These are phyloP conservation scores for Ochlodes sylvanus DNA, from an alignment of 2,888 invertebrate genomes.

Conservation along the genomic window DNA sequence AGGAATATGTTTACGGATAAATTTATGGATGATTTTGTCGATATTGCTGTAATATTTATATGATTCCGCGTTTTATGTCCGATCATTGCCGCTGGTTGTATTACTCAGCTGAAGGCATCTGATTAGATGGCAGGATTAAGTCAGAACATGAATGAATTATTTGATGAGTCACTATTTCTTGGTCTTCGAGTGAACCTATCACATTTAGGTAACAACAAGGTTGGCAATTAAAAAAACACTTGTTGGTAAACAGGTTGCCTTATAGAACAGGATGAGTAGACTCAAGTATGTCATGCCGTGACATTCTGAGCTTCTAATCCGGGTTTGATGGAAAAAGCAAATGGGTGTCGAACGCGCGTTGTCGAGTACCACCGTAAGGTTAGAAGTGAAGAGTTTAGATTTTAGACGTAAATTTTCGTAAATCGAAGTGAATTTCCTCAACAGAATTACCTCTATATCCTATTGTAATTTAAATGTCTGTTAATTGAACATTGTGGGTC, in stretches of 20 bases:
- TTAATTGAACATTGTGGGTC: conserved; percentile 18
- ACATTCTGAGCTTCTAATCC: conserved; percentile 40
- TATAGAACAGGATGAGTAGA: conserved; percentile 41
- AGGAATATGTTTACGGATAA: conserved; percentile 44
- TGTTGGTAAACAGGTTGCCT: conserved; percentile 38
- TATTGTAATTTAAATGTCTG: conserved; percentile 4
- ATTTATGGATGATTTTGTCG: conserved; percentile 50
- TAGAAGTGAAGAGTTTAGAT: background rate
- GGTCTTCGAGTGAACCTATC: conserved; percentile 13
- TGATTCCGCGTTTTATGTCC: conserved; percentile 34
- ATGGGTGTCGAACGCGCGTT: background rate
- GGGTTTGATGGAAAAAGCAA: conserved; percentile 37
- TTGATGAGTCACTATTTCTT: conserved; percentile 21
- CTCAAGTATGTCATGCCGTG: conserved; percentile 36
- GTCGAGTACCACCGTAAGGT: background rate
- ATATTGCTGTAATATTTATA: conserved; percentile 50
- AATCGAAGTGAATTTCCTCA: too few relatives aligned
- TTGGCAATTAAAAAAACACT: conserved; percentile 21
- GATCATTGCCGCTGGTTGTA: conserved; percentile 27
- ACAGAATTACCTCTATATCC: conserved; percentile 9
- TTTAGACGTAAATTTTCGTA: background rate
- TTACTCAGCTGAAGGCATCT: conserved; percentile 41
- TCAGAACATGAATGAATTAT: conserved; percentile 15
- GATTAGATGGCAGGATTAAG: conserved; percentile 36
- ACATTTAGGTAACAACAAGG: conserved; percentile 30